Percentiles rank a stretch among this genome's conserved stretches.
Conservation (phyloP, 2,888 invertebrate genomes). For the Mythimna impura region DNA sequence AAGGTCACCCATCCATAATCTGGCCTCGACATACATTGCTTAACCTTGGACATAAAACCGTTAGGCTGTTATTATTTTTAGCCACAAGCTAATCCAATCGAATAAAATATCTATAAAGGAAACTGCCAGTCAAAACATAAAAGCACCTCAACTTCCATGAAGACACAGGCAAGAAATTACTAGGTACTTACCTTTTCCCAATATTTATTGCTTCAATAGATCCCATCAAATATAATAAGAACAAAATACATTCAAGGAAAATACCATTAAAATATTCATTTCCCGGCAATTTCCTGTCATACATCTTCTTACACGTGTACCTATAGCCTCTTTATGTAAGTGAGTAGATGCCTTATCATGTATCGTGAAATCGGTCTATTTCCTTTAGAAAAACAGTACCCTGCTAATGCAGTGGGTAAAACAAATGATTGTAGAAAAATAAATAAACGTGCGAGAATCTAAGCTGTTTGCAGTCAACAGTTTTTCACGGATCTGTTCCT, state of each 20-base stretch:
- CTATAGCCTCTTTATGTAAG: neutral
- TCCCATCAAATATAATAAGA: slow-evolving; percentile 1
- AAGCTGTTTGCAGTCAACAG: slow-evolving; percentile 43
- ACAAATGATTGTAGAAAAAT: slow-evolving; percentile 35
- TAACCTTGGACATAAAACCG: too few species aligned
- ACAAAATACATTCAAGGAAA: slow-evolving; percentile 7
- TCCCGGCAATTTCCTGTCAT: slow-evolving; percentile 39
- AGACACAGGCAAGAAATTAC: neutral
- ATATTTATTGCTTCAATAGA: slow-evolving; percentile 15
- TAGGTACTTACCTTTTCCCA: neutral
- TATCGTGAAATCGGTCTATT: slow-evolving; percentile 5
- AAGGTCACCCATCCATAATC: too few species aligned
- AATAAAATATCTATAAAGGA: neutral
- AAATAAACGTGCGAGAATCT: slow-evolving; percentile 33
- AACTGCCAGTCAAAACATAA: neutral
- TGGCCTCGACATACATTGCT: too few species aligned
- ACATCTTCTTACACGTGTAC: slow-evolving; percentile 19
- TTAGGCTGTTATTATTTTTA: too few species aligned
- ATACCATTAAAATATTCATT: slow-evolving; percentile 25
- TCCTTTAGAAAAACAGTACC: neutral
- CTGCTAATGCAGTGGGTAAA: slow-evolving; percentile 9
- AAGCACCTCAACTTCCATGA: neutral
- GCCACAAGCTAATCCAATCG: neutral
- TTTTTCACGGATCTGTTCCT: slow-evolving; percentile 29
- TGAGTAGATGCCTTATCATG: neutral